Conservation (phyloP, 2,797 vertebrate species). For the Otus scops region DNA sequence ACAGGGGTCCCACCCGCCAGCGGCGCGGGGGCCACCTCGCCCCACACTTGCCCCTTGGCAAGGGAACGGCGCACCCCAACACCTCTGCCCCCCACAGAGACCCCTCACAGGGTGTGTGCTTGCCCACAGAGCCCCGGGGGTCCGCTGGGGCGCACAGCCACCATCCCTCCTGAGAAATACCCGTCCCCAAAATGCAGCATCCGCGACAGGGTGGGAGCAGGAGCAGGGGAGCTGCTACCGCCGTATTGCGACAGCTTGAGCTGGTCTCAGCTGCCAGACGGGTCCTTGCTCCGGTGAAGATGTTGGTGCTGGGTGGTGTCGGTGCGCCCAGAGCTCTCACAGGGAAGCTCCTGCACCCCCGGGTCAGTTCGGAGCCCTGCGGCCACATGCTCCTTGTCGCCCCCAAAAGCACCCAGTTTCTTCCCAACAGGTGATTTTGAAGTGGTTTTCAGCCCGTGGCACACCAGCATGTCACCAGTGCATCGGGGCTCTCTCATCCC, state of each 20-base stretch:
- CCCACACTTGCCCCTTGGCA: not conserved
- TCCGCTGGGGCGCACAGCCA: not conserved
- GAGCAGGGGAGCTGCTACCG: rapidly evolving
- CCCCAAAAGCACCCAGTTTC: rapidly evolving
- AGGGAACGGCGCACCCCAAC: not conserved
- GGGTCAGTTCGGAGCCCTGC: not conserved
- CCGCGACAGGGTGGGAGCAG: rapidly evolving
- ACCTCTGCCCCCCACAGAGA: not conserved
- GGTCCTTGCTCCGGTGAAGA: not conserved
- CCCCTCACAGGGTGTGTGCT: not conserved
- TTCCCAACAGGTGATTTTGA: not conserved
- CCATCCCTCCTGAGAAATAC: not conserved
- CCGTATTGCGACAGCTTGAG: rapidly evolving
- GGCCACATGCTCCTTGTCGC: not conserved
- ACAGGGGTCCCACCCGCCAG: too few relatives aligned
- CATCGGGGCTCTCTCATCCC: not conserved
- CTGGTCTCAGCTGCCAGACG: not conserved
- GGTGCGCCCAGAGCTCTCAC: not conserved
- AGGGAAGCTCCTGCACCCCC: not conserved
- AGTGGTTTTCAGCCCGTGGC: not conserved
- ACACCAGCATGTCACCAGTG: rapidly evolving
- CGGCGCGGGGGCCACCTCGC: not conserved
- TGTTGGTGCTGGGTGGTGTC: too few relatives aligned
- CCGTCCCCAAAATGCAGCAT: rapidly evolving
- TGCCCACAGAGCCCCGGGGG: not conserved